Evolutionary conservation across 2,113 vertebrate species (phyloP).

Genomic region (Hypocryptadius cinnamomeus): DNA sequence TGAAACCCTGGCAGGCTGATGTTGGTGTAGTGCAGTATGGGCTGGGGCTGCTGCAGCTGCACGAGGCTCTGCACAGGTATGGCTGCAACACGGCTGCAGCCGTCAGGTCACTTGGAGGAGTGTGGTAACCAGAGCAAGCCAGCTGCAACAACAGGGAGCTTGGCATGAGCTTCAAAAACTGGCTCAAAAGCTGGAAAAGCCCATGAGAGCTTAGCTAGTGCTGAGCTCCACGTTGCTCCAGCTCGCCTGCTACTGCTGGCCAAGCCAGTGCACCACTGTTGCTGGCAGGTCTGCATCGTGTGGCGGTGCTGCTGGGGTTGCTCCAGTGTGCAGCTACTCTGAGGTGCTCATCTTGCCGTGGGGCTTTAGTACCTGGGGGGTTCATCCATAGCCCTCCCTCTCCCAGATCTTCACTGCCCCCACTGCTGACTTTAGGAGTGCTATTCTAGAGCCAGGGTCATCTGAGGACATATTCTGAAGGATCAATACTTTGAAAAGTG

Average conservation of each 20-base stretch:
- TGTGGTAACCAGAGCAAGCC: background rate
- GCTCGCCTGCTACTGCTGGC: accelerated
- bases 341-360: background rate
- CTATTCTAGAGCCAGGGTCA: background rate
- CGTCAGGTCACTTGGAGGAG: accelerated
- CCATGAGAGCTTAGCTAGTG: background rate
- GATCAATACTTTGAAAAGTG: background rate
- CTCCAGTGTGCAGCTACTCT: background rate
- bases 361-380: background rate
- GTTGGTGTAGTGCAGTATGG: background rate
- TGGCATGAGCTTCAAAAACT: background rate
- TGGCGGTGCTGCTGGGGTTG: background rate
- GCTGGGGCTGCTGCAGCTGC: background rate
- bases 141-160: background rate
- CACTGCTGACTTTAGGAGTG: background rate
- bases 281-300: background rate
- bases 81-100: background rate
- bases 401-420: background rate
- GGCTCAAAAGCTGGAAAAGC: background rate
- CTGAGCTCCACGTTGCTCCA: background rate
- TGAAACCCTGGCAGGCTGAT: background rate
- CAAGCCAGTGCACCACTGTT: background rate
- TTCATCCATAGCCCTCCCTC: background rate
- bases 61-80: accelerated
- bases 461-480: background rate